Evolutionary conservation across 2,888 invertebrate species (phyloP).

Genomic region (Cantharis rustica): DNA sequence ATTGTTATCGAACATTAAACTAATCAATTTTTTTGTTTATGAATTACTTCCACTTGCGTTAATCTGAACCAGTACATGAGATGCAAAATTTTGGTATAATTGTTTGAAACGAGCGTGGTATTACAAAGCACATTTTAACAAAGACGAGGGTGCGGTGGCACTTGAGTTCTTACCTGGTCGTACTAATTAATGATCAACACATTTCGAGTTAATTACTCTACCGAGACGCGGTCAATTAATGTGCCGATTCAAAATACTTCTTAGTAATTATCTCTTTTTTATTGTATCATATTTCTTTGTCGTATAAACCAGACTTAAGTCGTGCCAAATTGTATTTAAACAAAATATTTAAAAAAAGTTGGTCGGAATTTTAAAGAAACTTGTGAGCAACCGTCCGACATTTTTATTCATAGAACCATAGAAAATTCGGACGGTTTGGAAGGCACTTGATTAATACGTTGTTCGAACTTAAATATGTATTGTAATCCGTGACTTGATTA

Average conservation of each 20-base stretch:
- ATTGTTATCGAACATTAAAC: conserved; percentile 30
- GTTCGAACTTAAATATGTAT: conserved; percentile 10
- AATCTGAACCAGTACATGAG: conserved; percentile 30
- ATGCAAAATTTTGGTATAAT: conserved; percentile 41
- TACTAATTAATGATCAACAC: conserved; percentile 52
- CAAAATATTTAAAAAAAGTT: conserved; percentile 49
- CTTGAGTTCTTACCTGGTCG: conserved; percentile 42
- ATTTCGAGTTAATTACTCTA: conserved; percentile 52
- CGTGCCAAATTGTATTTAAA: conserved; percentile 50
- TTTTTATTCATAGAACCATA: conserved; percentile 29
- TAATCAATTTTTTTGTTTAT: conserved; percentile 29
- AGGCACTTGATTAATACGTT: conserved; percentile 29
- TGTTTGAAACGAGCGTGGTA: conserved; percentile 39
- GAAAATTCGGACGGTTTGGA: conserved; percentile 32
- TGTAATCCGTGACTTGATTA: conserved; percentile 6
- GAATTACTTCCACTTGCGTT: conserved; percentile 26
- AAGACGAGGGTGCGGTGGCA: conserved; percentile 40
- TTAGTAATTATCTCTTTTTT: conserved; percentile 53
- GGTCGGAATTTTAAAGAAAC: conserved; percentile 44
- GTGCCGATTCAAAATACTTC: conserved; percentile 49
- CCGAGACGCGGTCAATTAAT: conserved; percentile 52
- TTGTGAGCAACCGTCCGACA: conserved; percentile 26
- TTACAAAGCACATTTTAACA: conserved; percentile 42
- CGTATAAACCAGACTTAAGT: conserved; percentile 40
- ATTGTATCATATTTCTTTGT: conserved; percentile 45